Conservation (phyloP, 2,888 invertebrate species). For the Drosophila tanythrix region DNA sequence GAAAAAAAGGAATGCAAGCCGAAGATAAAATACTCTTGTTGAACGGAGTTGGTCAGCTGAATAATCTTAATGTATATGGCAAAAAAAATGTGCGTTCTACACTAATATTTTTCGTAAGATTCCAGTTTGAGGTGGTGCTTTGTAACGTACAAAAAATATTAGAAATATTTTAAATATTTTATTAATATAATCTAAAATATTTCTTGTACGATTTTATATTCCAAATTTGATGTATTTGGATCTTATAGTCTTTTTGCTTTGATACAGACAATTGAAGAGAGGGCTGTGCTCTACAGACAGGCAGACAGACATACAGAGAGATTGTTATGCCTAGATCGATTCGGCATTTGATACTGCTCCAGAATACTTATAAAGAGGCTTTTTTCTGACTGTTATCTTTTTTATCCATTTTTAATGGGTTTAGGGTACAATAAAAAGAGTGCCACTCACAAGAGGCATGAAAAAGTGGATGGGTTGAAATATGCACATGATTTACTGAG, state of each 20-base stretch:
- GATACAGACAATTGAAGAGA: neutral
- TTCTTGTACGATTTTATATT: neutral
- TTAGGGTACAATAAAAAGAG: conserved; percentile 13
- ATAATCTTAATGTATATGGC: neutral
- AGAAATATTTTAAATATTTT: too few relatives aligned
- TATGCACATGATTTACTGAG: conserved; percentile 73
- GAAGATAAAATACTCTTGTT: neutral
- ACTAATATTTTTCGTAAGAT: too few relatives aligned
- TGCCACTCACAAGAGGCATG: conserved; percentile 11
- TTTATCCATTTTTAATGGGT: neutral
- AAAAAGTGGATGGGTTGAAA: conserved; percentile 46
- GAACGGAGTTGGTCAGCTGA: neutral
- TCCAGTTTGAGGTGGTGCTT: too few relatives aligned
- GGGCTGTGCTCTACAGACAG: neutral
- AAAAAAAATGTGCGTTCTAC: too few relatives aligned
- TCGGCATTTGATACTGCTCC: neutral
- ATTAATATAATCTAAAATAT: too few relatives aligned
- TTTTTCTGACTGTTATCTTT: neutral
- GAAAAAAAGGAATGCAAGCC: neutral
- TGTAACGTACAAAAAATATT: too few relatives aligned
- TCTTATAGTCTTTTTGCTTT: neutral
- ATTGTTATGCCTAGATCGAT: neutral
- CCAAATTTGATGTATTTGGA: neutral
- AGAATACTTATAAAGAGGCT: neutral
- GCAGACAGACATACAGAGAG: neutral